Base-by-base conservation (phyloP, 2,888 invertebrate genomes). In the Parnassius apollo region DNA sequence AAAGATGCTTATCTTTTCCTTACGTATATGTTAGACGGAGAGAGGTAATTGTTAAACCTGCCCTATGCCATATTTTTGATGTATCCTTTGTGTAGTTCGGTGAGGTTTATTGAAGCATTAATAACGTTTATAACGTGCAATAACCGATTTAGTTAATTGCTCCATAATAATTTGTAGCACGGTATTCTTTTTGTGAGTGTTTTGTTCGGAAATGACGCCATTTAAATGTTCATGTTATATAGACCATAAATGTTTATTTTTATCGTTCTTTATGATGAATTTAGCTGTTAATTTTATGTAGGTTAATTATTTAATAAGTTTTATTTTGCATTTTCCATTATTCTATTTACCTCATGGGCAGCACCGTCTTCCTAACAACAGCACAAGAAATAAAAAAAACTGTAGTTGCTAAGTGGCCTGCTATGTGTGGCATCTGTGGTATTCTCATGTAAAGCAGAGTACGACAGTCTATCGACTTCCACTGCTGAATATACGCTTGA, bases 1-100 rank as follows among this genome's bases (percentile, higher is more conserved):
- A 57, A 61, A 52, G 12, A 59, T 49, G n/a, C 46, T 11, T 53
- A 48, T 65, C 67, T 61, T 57, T 46, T 64, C 54, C 12, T 3
- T 22, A 12, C 52, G 10, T 18, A 48, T 42, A 51, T 22, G 52
- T 61, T 18, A 25, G 61, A 67, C 53, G 1, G 67, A 44, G 65
- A 65, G 13, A 49, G 59, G 35, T 12, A 13, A 13, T 45, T 46
- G 59, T 53, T 52, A 45, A 53, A 52, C 22, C 45, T 53, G 53
- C 35, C 53, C 59, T 53, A 42, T 22, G 54, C 55, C 54, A 49
- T 55, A 60, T 55, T 54, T 55, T 54, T 59, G 49, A 49, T 59
- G 52, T 50, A 25, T 55, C 44, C 55, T 49, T 60, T 55, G 54
- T 60, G 49, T 55, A 13, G 54, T 50, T 9, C 35, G 42, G 59